Conservation (phyloP, 2,113 vertebrate genomes). For the Tichodroma muraria region DNA sequence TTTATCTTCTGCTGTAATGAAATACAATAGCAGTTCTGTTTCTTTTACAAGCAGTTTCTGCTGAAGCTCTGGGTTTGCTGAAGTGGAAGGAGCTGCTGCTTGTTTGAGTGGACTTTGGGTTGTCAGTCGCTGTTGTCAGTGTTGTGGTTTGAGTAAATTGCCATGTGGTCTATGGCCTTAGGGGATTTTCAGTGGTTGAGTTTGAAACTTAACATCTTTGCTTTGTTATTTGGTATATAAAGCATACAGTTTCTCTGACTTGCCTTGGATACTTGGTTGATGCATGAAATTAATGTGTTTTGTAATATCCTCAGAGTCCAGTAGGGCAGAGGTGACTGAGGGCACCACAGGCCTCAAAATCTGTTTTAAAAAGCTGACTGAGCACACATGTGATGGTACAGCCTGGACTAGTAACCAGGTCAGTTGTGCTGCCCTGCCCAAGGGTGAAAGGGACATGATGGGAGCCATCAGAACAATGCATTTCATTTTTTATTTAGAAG, state of each 20-base stretch:
- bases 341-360: background rate
- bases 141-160: background rate
- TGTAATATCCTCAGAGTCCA: background rate
- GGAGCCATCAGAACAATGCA: background rate
- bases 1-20: background rate
- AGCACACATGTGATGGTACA: background rate
- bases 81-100: background rate
- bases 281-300: background rate
- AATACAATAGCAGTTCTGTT: background rate
- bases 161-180: background rate
- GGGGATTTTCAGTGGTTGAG: background rate
- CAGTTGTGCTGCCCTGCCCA: background rate
- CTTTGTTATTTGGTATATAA: background rate
- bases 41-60: background rate
- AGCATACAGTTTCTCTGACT: background rate
- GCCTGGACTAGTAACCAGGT: background rate
- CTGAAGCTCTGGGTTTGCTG: background rate
- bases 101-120: background rate
- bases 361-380: background rate
- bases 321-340: background rate
- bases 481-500: background rate
- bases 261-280: background rate
- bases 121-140: background rate
- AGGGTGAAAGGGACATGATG: background rate
- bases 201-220: background rate